A percentile compares a stretch with the other conserved stretches of the same genome.
phyloP scores from a whole-genome alignment of 2,888 invertebrate species.

The Coelinius sp. region DNA sequence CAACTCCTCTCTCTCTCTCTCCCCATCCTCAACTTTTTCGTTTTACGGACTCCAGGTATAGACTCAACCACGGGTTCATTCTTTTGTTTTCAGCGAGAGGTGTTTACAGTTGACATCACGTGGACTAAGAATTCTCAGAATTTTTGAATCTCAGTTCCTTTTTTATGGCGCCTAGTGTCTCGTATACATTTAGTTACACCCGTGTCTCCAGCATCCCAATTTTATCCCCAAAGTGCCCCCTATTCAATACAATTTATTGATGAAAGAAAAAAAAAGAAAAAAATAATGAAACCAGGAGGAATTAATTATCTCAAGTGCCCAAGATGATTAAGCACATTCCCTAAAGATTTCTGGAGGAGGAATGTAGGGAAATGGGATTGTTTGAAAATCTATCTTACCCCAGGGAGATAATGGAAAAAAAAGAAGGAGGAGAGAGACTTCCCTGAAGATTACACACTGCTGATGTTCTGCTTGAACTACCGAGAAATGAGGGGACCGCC shows the following conservation, averaged over 20 bases:
- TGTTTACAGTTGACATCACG: conserved; percentile 17
- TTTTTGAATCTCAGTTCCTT: conserved; percentile 11
- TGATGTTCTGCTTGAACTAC: conserved; percentile 19
- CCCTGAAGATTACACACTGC: conserved; percentile 20
- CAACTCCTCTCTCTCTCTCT: not conserved
- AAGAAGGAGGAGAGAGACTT: conserved; percentile 2
- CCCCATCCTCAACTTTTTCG: not conserved
- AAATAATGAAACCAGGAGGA: not conserved
- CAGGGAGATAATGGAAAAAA: not conserved
- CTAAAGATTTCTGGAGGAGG: conserved; percentile 6
- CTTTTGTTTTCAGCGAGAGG: conserved; percentile 10
- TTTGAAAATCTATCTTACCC: not conserved
- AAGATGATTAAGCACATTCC: conserved; percentile 36
- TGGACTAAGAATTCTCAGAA: not conserved
- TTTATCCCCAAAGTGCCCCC: not conserved
- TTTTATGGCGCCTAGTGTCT: conserved; percentile 13
- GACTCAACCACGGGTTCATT: conserved; percentile 1
- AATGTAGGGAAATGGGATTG: not conserved
- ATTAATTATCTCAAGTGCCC: not conserved
- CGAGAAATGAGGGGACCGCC: conserved; percentile 24
- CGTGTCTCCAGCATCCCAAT: not conserved
- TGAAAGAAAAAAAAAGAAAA: not conserved
- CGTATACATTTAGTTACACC: not conserved
- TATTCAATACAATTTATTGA: not conserved
- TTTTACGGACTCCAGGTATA: conserved; percentile 4